A percentile compares a stretch with the other conserved stretches of the same genome.
Conservation (phyloP, 2,113 vertebrate genomes). For the Malurus elegans region DNA sequence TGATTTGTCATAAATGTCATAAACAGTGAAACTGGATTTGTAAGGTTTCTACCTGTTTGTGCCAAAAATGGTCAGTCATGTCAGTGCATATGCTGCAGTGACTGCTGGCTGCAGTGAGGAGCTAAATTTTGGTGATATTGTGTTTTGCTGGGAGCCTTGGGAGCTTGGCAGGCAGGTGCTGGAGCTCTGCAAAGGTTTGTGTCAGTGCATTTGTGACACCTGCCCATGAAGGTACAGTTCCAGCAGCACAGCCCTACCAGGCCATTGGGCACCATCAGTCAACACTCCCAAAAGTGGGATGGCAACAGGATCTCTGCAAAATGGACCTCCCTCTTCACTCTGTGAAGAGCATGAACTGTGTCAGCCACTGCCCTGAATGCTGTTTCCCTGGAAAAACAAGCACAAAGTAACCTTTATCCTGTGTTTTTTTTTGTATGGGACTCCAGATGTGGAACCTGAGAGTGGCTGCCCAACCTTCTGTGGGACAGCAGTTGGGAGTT, state of each 20-base stretch:
- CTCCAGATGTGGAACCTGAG: neutral
- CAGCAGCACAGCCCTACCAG: neutral
- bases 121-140: neutral
- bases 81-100: rapidly evolving
- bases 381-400: neutral
- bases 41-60: neutral
- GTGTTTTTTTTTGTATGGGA: neutral
- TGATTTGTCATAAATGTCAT: neutral
- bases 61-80: rapidly evolving
- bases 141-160: neutral
- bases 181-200: neutral
- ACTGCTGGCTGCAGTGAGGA: neutral
- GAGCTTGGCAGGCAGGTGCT: neutral
- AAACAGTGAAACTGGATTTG: neutral
- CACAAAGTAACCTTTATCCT: neutral
- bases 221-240: neutral
- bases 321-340: neutral
- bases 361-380: neutral
- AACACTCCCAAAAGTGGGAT: neutral
- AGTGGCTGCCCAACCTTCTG: neutral
- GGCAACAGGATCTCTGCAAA: neutral
- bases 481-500: neutral
- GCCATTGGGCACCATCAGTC: neutral
- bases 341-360: too few species aligned
- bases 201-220: neutral